Base-by-base conservation (phyloP, 2,888 invertebrate genomes). In the Hemaris fuciformis region DNA sequence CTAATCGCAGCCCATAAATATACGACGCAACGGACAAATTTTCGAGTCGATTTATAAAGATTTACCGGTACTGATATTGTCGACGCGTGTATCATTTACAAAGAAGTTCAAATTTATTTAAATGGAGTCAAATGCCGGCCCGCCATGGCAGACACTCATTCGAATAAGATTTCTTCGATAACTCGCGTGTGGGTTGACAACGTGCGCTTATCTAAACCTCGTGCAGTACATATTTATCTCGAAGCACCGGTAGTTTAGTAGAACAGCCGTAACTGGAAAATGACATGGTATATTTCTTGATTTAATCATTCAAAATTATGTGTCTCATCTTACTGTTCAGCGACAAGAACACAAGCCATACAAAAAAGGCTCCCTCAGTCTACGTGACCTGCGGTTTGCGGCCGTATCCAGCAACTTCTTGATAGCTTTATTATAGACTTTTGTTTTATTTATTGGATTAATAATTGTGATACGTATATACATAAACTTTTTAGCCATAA, bases 41-140 rank as follows among this genome's bases (percentile, higher is more conserved):
- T 31, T 53, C 31, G 8, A 53, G 15, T 27, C 10, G 31, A 31
- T 53, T 31, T 31, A 31, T 46, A 31, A 8, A 53, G 53, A 53
- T 53, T 53, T 31, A 53, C 53, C 53, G 18, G 53, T 31, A 53
- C 27, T 31, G 53, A 53, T 53, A 31, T 15, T 53, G 53, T 53
- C 31, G 18, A 53, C 53, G 53, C 53, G 53, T 53, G 53, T 46
- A 23, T 3, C 13, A n/a, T 23, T 53, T 53, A 53, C 53, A 53
- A 18, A 43, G 27, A 53, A 31, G 31, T 18, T 53, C 27, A 53
- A 31, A 53, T 53, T 53, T 53, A 53, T 53, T 53, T 31, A 53
- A 53, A 53, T 48, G 25, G 48, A 25, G 27, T n/a, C 48, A 27
- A 27, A 48, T 53, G 10, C 4, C 31, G 4, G 53, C 18, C 15